Evolutionary conservation across 2,888 invertebrate genomes (phyloP).

Genomic region (Ennomos quercinarius): DNA sequence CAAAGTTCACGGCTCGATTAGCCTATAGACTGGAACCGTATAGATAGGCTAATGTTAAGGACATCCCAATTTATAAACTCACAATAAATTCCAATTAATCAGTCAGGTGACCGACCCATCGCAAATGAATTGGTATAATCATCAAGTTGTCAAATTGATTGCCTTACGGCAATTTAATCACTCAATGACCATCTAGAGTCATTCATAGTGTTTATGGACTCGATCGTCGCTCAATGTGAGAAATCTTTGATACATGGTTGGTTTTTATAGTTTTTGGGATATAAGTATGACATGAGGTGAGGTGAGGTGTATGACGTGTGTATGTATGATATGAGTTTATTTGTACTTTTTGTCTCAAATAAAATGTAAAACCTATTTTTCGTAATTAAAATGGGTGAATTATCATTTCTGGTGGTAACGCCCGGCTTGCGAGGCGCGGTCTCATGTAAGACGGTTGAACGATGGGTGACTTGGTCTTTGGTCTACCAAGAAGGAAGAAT

Average conservation of each 20-base stretch:
- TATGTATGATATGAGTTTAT: neutral
- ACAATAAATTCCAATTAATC: conserved; percentile 19
- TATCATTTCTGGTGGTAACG: too few relatives aligned
- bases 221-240: neutral
- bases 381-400: too few relatives aligned
- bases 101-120: conserved; percentile 23
- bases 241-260: too few relatives aligned
- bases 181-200: conserved; percentile 33
- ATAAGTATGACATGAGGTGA: too few relatives aligned
- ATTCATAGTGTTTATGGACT: conserved; percentile 17
- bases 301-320: too few relatives aligned
- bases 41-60: conserved; percentile 47
- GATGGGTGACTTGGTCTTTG: too few relatives aligned
- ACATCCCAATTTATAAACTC: conserved; percentile 49
- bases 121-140: conserved; percentile 40
- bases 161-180: conserved; percentile 39
- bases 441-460: too few relatives aligned
- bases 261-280: too few relatives aligned
- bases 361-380: too few relatives aligned
- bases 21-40: conserved; percentile 4
- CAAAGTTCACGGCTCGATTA: conserved; percentile 29
- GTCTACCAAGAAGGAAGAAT: too few relatives aligned
- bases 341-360: neutral
- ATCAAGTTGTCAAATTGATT: conserved; percentile 34
- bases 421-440: too few relatives aligned